Conservation (phyloP, 2,888 invertebrate genomes). For the Lissonota sp. region DNA sequence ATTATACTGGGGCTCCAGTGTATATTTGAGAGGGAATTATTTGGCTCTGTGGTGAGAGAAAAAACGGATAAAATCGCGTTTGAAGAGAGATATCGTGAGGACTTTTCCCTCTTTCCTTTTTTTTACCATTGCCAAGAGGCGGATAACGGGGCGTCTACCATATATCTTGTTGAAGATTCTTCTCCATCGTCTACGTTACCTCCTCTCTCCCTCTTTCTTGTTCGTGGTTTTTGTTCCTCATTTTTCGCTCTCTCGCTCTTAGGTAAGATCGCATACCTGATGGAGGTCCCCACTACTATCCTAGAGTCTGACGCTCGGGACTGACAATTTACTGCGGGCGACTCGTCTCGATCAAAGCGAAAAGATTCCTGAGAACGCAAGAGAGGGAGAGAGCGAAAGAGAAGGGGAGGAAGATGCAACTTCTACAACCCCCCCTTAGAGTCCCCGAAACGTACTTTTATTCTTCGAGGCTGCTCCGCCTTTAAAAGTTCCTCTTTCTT, state of each 20-base stretch:
- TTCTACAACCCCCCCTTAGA: neutral
- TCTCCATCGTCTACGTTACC: constrained; percentile 61
- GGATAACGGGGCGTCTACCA: constrained; percentile 65
- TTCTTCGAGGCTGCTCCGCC: constrained; percentile 23
- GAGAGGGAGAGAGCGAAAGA: constrained; percentile 30
- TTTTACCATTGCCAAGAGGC: constrained; percentile 52
- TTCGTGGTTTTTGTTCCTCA: constrained; percentile 32
- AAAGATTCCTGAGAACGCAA: constrained; percentile 13
- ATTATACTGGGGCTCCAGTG: no score
- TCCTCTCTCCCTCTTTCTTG: constrained; percentile 53
- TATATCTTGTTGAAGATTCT: constrained; percentile 68
- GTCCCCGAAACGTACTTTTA: neutral
- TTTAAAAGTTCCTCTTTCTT: constrained; percentile 39
- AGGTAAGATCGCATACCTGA: constrained; percentile 23
- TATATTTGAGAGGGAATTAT: neutral
- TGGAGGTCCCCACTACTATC: constrained; percentile 19
- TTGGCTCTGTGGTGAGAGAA: neutral
- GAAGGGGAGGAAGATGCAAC: constrained; percentile 47
- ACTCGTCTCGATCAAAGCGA: constrained; percentile 69
- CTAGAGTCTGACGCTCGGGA: constrained; percentile 61
- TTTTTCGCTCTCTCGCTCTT: constrained; percentile 52
- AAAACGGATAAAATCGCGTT: constrained; percentile 10
- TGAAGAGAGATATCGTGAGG: constrained; percentile 39
- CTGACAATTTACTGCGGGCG: constrained; percentile 72
- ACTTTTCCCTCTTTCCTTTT: constrained; percentile 18